Evolutionary conservation across 2,888 invertebrate species (phyloP), one percentile per base, ranked within the genome.

Genomic region (Congeria kusceri): DNA sequence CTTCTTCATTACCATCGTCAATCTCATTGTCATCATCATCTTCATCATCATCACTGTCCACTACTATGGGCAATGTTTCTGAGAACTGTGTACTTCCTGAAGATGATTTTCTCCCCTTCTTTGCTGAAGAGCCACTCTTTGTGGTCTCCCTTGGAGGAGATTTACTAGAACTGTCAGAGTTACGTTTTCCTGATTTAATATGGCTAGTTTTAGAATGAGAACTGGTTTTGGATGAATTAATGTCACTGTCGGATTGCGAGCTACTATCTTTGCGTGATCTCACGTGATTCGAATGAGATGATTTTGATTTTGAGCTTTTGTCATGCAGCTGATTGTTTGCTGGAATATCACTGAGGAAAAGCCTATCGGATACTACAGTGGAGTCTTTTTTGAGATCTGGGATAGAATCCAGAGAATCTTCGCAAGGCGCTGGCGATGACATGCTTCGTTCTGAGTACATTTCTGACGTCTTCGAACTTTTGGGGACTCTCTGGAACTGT

Each of bases 401-500:
- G 5, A 27, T 46, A 20, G 71, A 53, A 13, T 70, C 74, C 3
- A 53, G 49, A 23, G 66, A 59, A 23, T 80, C 83, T n/a, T 73
- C 77, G 7, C 62, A 67, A n/a, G 66, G 44, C n/a, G 59, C 68
- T 20, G 47, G 64, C 15, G 29, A 25, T 18, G 69, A 23, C 1
- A 68, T 20, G 28, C 73, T 25, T n/a, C 25, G 58, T 28, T 77
- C 74, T 0, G 58, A 56, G 23, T 69, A 76, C 32, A 75, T 69
- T 59, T 83, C 83, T 15, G 83, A 72, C 11, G 80, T 78, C 49
- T 75, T 79, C 18, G 59, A 44, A 32, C 46, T 73, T 32, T 72
- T 73, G 49, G 83, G 78, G 32, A 85, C 66, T 62, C 72, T 83
- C 59, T 84, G 82, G 81, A 85, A 86, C 86, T 86, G 69, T 39